phyloP scores from a whole-genome alignment of 1,140 invertebrate genomes.

The Habropoda laboriosa region DNA sequence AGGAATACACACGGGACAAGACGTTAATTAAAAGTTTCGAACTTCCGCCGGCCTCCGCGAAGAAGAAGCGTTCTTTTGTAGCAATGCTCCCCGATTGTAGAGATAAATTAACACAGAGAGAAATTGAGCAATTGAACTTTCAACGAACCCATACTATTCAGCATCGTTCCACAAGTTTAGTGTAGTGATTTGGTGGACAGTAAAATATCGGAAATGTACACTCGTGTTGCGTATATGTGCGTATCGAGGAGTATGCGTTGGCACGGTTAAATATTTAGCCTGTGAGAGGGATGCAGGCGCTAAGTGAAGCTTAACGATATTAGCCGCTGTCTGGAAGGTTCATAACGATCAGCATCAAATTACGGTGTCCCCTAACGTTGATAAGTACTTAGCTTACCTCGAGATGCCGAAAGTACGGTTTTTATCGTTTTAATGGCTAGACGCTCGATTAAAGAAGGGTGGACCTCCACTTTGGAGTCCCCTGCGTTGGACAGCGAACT shows the following conservation, averaged over 20 bases:
- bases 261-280: constrained; percentile 51
- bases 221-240: neutral
- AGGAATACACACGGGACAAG: neutral
- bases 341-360: constrained; percentile 73
- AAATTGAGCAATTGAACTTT: neutral
- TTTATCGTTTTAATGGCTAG: constrained; percentile 68
- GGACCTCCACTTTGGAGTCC: neutral
- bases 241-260: constrained; percentile 22
- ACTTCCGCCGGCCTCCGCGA: neutral
- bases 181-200: neutral
- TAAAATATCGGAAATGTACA: neutral
- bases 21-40: neutral
- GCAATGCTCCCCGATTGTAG: neutral
- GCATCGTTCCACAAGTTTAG: neutral
- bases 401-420: constrained; percentile 65
- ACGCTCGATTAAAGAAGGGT: constrained; percentile 46
- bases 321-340: constrained; percentile 74
- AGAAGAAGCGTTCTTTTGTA: neutral
- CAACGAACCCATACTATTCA: neutral
- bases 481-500: neutral
- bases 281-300: constrained; percentile 56
- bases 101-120: neutral
- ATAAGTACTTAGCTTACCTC: constrained; percentile 67
- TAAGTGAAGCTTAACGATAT: constrained; percentile 73
- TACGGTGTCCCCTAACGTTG: constrained; percentile 62